Percentiles rank a stretch among this genome's conserved stretches.
phyloP scores from a whole-genome alignment of 23 tunicate genomes.

The Diplosoma virens region DNA sequence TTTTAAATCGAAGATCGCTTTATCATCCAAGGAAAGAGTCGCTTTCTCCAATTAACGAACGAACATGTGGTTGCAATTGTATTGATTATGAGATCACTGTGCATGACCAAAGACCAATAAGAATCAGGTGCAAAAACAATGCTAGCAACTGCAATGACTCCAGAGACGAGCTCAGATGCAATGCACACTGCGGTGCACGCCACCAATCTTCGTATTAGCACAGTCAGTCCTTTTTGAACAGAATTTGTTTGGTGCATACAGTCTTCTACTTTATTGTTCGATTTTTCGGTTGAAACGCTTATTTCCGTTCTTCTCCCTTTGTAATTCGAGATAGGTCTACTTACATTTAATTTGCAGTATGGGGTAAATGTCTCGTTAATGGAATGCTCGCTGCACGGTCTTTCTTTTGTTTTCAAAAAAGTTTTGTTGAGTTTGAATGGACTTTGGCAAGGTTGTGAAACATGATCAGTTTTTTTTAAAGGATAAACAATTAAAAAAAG shows the following conservation, averaged over 20 bases:
- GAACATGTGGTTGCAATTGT: slow-evolving; percentile 22
- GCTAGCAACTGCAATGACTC: slow-evolving; percentile 20
- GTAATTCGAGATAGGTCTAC: no score
- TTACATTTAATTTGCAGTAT: no score
- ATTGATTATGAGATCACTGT: slow-evolving; percentile 28
- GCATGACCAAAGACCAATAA: slow-evolving; percentile 43
- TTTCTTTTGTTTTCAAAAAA: no score
- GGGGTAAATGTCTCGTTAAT: no score
- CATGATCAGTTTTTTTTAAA: slow-evolving; percentile 10
- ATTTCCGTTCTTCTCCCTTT: no score
- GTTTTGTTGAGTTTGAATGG: no score
- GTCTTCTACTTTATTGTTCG: no score
- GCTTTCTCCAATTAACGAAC: slow-evolving; percentile 35
- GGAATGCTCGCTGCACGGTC: no score
- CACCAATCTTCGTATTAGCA: slow-evolving; percentile 15
- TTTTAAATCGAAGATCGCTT: no score
- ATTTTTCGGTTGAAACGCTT: no score
- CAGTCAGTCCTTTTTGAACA: not conserved
- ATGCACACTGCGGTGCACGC: slow-evolving; percentile 37
- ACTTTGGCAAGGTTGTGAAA: no score
- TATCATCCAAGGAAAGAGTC: slow-evolving; percentile 25
- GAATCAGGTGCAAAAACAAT: slow-evolving; percentile 37
- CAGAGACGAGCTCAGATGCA: slow-evolving; percentile 10
- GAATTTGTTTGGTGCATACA: no score
- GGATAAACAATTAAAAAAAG: slow-evolving; percentile 36